Conservation (phyloP, 1,140 invertebrate species). For the Zophobas atratus region DNA sequence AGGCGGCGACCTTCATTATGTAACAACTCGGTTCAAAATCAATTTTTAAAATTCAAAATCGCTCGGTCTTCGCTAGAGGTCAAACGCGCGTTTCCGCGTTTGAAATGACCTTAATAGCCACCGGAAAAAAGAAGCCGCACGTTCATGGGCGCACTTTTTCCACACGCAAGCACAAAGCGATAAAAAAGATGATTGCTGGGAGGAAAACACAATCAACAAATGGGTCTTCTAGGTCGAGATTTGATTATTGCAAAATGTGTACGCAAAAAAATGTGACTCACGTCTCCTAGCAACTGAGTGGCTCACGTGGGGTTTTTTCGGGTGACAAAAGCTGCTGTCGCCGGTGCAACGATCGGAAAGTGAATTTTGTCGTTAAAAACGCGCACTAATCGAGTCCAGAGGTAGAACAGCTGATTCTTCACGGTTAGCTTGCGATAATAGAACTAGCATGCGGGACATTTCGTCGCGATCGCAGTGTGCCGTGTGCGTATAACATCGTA, state of each 20-base stretch:
- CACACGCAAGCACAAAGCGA: background rate
- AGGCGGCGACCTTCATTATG: constrained; percentile 21
- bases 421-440: constrained; percentile 36
- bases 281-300: constrained; percentile 34
- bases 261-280: constrained; percentile 25
- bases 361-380: background rate
- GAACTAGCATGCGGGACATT: constrained; percentile 31
- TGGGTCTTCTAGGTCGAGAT: constrained; percentile 4
- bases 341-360: too few relatives aligned
- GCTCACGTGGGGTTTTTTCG: constrained; percentile 9
- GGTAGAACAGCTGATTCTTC: constrained; percentile 10
- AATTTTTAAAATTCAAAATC: constrained; percentile 30
- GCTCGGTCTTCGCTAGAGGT: constrained; percentile 1
- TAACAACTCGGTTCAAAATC: constrained; percentile 24
- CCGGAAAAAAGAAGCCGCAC: background rate
- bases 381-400: background rate
- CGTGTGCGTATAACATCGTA: constrained; percentile 28
- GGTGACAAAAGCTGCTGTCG: background rate
- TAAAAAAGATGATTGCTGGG: background rate
- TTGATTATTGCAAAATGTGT: constrained; percentile 3
- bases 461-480: constrained; percentile 33
- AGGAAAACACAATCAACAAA: constrained; percentile 2
- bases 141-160: background rate
- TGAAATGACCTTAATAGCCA: constrained; percentile 9
- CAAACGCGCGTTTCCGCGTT: constrained; percentile 26